Evolutionary conservation across 2,113 vertebrate species (phyloP), one percentile per base, ranked within the genome.

Genomic region (Siniperca chuatsi): DNA sequence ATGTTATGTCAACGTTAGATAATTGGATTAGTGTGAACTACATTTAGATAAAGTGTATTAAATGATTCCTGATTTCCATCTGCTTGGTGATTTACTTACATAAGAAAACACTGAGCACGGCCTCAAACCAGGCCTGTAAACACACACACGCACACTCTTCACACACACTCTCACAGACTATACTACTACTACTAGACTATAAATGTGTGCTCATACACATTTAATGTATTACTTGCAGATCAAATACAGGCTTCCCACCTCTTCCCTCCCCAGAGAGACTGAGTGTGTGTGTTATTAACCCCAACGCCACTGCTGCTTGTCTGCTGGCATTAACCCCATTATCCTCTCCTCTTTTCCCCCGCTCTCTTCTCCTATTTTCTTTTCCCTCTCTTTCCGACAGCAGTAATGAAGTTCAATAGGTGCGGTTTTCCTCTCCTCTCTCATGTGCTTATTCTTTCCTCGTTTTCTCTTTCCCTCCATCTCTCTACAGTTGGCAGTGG

Each of bases 241-340:
- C 90, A 92, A 92, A 93, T 85, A 89, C 89, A 78, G 67, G 55
- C 88, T 84, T 78, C 81, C 77, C 89, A 88, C 86, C 86, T 89
- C 77, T 87, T 88, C 74, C 74, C 73, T 93, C 89, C 91, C 91
- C 83, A 86, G 93, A 91, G 91, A 90, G 79, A 67, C 33, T 29
- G 89, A 50, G 76, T 87, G 84, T 82, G 78, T 78, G 92, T 85
- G 91, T 90, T 92, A 90, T 94, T 94, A 93, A 94, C 92, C 92
- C 89, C 86, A 85, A 69, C 89, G 87, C 60, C 74, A 58, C 83
- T 70, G 81, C 87, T 87, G 89, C 89, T 89, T 92, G 92, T 94
- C 90, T 91, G 79, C 57, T 9, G 29, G 91, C 88, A 93, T 94
- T 93, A 93, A 93, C 92, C 90, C 92, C 92, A 93, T 94, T 91